A percentile compares a stretch with the other conserved stretches of the same genome.
Evolutionary conservation across 2,113 vertebrate species (phyloP).

Genomic region (Leptobrachium ailaonicum): DNA sequence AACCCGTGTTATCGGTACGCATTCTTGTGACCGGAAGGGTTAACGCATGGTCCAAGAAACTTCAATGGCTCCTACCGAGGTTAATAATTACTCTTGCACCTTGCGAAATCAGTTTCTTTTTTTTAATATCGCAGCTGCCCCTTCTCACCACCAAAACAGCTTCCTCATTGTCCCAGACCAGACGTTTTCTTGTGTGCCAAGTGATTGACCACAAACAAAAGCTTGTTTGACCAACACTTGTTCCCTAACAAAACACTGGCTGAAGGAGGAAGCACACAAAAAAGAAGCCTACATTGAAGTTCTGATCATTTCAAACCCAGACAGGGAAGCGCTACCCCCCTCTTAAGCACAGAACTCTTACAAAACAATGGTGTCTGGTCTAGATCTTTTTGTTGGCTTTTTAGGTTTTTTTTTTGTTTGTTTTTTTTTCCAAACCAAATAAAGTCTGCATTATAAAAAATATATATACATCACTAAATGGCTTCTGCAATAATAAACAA

Average conservation of each 20-base stretch:
- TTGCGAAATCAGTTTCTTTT: constrained; percentile 53
- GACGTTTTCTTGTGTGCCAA: constrained; percentile 69
- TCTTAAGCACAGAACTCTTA: constrained; percentile 56
- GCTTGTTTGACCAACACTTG: constrained; percentile 82
- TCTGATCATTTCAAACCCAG: constrained; percentile 64
- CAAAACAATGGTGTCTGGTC: constrained; percentile 61
- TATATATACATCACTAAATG: background rate
- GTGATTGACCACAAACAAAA: constrained; percentile 79
- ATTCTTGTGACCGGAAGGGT: background rate
- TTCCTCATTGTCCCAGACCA: constrained; percentile 69
- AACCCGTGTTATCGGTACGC: too few species aligned
- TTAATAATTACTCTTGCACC: constrained; percentile 38
- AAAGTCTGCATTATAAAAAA: background rate
- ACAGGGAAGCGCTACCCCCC: constrained; percentile 45
- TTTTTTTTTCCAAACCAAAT: too few species aligned
- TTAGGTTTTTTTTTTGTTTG: background rate
- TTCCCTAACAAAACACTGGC: constrained; percentile 74
- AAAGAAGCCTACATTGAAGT: constrained; percentile 62
- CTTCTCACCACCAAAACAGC: constrained; percentile 60
- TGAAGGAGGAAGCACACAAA: constrained; percentile 70
- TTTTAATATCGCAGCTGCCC: constrained; percentile 62
- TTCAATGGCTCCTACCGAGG: constrained; percentile 22
- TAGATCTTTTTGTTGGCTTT: constrained; percentile 47
- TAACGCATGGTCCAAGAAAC: background rate
- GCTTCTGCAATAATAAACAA: too few species aligned